These are phyloP conservation scores for Alsophila aescularia DNA, from an alignment of 2,888 invertebrate species.

Conservation along the genomic window DNA sequence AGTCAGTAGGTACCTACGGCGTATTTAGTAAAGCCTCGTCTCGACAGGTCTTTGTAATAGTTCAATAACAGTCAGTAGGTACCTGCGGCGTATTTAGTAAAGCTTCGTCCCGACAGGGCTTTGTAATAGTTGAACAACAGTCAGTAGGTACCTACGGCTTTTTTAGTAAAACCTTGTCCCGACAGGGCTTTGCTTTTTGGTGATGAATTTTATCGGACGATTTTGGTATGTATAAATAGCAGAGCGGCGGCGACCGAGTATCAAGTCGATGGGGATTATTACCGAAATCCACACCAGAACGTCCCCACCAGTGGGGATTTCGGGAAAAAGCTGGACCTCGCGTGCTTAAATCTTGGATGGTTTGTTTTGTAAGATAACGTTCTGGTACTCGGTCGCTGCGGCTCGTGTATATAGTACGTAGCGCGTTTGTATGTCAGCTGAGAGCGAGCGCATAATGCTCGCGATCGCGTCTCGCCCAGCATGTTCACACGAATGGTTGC, in stretches of 20 bases:
- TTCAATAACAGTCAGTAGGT: not conserved
- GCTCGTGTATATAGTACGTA: constrained; percentile 33
- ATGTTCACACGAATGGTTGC: constrained; percentile 29
- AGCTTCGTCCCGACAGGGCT: too few relatives aligned
- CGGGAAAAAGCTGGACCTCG: not conserved
- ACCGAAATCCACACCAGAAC: too few relatives aligned
- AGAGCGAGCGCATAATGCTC: constrained; percentile 43
- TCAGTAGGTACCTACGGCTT: too few relatives aligned
- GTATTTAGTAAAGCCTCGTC: too few relatives aligned
- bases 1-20: not conserved
- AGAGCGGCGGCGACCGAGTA: not conserved
- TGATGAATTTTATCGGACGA: not conserved
- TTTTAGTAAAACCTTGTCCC: too few relatives aligned
- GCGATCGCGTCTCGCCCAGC: constrained; percentile 16
- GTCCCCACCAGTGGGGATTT: too few relatives aligned
- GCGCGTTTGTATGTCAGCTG: constrained; percentile 35
- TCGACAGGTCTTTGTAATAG: not conserved
- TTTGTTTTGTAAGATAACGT: too few relatives aligned
- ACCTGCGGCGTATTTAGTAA: too few relatives aligned
- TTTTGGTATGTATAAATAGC: constrained; percentile 1
- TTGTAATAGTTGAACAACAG: too few relatives aligned
- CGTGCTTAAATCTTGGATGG: not conserved
- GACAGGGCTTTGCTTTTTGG: too few relatives aligned
- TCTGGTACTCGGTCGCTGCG: not conserved
- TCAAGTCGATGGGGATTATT: too few relatives aligned